phyloP scores from a whole-genome alignment of 30 jellyfish, hydroid and myxozoan genomes.

The Hydra vulgaris region DNA sequence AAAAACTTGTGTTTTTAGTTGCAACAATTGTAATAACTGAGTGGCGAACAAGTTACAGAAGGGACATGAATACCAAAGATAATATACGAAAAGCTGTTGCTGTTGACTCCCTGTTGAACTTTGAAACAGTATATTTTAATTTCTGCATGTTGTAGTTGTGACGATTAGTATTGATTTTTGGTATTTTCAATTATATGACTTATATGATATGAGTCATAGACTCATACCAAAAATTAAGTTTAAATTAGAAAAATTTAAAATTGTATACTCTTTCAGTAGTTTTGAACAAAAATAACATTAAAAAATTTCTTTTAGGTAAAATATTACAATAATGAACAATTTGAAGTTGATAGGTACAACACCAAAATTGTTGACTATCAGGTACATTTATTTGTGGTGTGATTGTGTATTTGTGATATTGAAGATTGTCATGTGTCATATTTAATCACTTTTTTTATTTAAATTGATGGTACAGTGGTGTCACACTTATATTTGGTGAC shows the following conservation, averaged over 20 bases:
- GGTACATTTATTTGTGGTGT: no score
- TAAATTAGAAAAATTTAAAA: no score
- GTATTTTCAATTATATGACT: neutral
- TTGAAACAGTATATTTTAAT: conserved; percentile 60
- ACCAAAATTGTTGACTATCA: conserved; percentile 61
- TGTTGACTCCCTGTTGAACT: conserved; percentile 82
- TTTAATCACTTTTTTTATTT: neutral
- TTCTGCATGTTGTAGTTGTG: neutral
- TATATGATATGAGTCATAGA: neutral
- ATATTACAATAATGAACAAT: conserved; percentile 75
- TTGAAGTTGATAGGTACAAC: conserved; percentile 72
- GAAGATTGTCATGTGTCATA: neutral
- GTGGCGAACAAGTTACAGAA: conserved; percentile 84
- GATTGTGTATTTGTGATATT: neutral
- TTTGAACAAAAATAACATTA: neutral
- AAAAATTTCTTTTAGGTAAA: conserved; percentile 51
- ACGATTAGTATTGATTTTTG: neutral
- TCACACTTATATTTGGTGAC: no score
- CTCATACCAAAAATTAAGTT: no score
- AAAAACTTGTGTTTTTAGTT: conserved; percentile 25
- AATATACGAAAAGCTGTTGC: conserved; percentile 80
- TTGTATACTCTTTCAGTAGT: no score
- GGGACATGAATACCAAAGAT: conserved; percentile 84
- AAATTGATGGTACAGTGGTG: no score
- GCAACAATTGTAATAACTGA: conserved; percentile 71